Percentiles rank a stretch among this genome's conserved stretches.
Conservation (phyloP, 1,140 invertebrate genomes). For the Bemisia tabaci region DNA sequence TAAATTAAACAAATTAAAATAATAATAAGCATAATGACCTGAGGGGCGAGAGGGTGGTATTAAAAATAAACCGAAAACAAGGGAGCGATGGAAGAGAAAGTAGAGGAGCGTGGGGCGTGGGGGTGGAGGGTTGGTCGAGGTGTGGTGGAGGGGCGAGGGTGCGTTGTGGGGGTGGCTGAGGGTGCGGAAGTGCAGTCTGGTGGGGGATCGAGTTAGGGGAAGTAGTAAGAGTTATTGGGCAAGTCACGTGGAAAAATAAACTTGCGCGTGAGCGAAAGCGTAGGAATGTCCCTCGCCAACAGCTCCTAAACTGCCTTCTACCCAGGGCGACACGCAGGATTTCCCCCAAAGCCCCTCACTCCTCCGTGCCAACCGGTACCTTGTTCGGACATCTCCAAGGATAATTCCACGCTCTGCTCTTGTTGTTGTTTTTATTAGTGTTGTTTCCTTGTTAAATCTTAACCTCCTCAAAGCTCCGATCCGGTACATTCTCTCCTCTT, state of each 20-base stretch:
- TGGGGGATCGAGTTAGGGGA: slow-evolving; percentile 2
- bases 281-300: background rate
- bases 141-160: background rate
- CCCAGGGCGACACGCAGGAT: too few relatives aligned
- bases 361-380: too few relatives aligned
- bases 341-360: background rate
- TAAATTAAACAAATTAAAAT: background rate
- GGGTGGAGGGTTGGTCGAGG: slow-evolving; percentile 8
- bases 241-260: slow-evolving; percentile 1
- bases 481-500: too few relatives aligned
- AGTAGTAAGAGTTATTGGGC: background rate
- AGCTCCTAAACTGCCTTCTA: background rate
- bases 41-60: background rate
- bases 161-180: background rate
- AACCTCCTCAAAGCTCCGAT: too few relatives aligned
- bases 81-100: background rate
- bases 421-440: too few relatives aligned
- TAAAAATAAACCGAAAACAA: background rate
- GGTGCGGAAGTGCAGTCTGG: background rate
- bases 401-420: too few relatives aligned
- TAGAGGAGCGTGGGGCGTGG: slow-evolving; percentile 2
- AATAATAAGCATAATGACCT: background rate
- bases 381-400: too few relatives aligned
- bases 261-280: background rate
- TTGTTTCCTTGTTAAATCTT: too few relatives aligned